Evolutionary conservation across 2,797 vertebrate genomes (phyloP), one percentile per base, ranked within the genome.

Genomic region (Malurus splendens): DNA sequence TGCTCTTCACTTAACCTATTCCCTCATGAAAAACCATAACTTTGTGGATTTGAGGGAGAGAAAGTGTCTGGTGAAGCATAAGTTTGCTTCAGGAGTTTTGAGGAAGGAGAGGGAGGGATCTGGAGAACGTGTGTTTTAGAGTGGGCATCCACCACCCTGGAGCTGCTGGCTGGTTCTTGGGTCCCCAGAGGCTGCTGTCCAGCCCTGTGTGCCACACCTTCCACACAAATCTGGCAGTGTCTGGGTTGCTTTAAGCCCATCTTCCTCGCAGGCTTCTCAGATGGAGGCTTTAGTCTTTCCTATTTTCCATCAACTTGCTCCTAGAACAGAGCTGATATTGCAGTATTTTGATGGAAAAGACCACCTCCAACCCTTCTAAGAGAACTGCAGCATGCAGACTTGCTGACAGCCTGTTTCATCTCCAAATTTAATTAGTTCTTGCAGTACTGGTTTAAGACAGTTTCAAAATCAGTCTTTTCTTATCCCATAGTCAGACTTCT

Each of bases 361-460:
- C 24, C 52, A 51, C 8, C 14, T 80, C 30, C 30, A 44, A 4
- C 24, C 86, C 19, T 36, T 80, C 24, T 27, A 59, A 74, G 22
- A 50, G 39, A 71, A 13, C 15, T 1, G 1, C 25, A 71, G 20
- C 10, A 24, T 24, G 24, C 19, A 61, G 32, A 75, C 18, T 41
- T 16, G 4, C 23, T 74, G 38, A 57, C 22, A 71, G 42, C 18
- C 32, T 18, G 3, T 33, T 87, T 90, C 0, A 2, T 33, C 25
- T 57, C 65, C 65, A 44, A 80, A 55, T 80, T 68, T 71, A 80
- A 74, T 57, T 60, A 87, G 25, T 82, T 85, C 70, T 90, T 44
- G 72, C 48, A 55, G 50, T 44, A 50, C 22, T 47, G 45, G 50
- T 85, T 57, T 18, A 71, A 86, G 25, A 44, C 66, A 81, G 48